phyloP scores from a whole-genome alignment of 2,113 vertebrate genomes.

The Paramormyrops kingsleyae region DNA sequence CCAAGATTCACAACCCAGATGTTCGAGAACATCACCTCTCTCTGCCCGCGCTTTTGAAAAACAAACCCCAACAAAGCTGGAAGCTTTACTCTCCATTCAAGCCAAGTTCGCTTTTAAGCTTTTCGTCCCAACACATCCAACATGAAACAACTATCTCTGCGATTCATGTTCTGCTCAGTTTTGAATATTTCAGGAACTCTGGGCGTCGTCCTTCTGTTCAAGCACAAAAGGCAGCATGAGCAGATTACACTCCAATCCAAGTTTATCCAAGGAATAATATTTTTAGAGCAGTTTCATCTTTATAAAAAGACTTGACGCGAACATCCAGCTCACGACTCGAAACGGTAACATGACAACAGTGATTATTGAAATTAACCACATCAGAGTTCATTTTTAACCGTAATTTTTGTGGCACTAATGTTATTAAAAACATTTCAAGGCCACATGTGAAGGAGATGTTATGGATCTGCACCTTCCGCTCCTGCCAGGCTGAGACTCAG shows the following conservation, averaged over 20 bases:
- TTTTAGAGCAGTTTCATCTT: background rate
- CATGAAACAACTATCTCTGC: background rate
- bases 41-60: background rate
- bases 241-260: background rate
- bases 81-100: background rate
- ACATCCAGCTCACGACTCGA: background rate
- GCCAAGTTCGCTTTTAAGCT: background rate
- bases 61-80: constrained; percentile 2
- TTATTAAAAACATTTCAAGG: background rate
- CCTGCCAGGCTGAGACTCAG: constrained; percentile 23
- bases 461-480: background rate
- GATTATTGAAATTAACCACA: background rate
- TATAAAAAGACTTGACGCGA: background rate
- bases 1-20: background rate
- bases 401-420: background rate
- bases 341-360: background rate
- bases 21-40: background rate
- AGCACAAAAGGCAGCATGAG: background rate
- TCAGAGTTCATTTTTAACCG: background rate
- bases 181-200: background rate
- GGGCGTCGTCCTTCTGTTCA: background rate
- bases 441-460: constrained; percentile 5
- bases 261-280: constrained; percentile 11
- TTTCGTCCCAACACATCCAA: background rate
- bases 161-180: background rate